Percentiles rank a stretch among this genome's conserved stretches.
phyloP scores from a whole-genome alignment of 2,888 invertebrate species.

The Allophyes oxyacanthae region DNA sequence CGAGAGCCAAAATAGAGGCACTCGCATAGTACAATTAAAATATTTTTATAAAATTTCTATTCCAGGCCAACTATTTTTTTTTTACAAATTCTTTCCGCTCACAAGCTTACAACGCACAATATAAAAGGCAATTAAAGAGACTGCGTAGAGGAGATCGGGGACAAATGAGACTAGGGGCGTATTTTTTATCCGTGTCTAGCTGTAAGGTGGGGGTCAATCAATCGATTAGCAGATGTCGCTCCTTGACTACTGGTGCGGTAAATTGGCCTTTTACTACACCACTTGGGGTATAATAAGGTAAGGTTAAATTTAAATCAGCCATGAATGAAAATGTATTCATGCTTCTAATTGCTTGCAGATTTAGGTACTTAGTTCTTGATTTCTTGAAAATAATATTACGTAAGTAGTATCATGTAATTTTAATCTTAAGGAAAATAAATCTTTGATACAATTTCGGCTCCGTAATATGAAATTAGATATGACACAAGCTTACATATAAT shows the following conservation, averaged over 20 bases:
- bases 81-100: background rate
- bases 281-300: slow-evolving; percentile 73
- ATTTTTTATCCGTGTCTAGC: slow-evolving; percentile 76
- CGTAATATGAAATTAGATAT: slow-evolving; percentile 38
- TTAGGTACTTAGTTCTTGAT: background rate
- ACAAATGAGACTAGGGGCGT: slow-evolving; percentile 69
- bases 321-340: slow-evolving; percentile 26
- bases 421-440: background rate
- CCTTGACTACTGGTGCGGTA: slow-evolving; percentile 85
- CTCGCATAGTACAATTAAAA: too few species aligned
- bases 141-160: slow-evolving; percentile 65
- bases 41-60: background rate
- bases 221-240: slow-evolving; percentile 88
- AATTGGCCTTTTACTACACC: slow-evolving; percentile 81
- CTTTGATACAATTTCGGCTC: background rate
- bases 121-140: slow-evolving; percentile 67
- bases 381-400: too few species aligned
- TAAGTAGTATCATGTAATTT: too few species aligned
- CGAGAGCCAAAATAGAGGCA: too few species aligned
- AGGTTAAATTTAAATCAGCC: slow-evolving; percentile 68
- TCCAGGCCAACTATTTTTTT: background rate
- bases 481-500: slow-evolving; percentile 33
- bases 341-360: background rate
- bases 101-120: slow-evolving; percentile 17
- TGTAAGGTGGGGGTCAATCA: slow-evolving; percentile 84